phyloP scores from a whole-genome alignment of 2,888 invertebrate genomes.

The Mactromeris polynyma region DNA sequence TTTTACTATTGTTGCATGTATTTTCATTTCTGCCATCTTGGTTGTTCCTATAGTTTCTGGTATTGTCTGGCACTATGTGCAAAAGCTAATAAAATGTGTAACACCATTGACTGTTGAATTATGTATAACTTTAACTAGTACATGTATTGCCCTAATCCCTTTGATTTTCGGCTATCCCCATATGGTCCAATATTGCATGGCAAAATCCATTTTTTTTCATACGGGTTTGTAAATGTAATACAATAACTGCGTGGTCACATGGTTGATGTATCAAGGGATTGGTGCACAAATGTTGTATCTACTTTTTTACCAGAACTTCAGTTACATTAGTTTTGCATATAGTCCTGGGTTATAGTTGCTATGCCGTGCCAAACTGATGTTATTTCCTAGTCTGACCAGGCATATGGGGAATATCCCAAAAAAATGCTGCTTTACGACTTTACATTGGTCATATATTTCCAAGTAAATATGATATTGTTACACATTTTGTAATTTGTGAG shows the following conservation, averaged over 20 bases:
- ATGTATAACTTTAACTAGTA: too few species aligned
- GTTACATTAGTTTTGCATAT: too few species aligned
- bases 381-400: neutral
- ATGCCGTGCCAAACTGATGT: neutral
- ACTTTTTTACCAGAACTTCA: too few species aligned
- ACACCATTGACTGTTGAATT: too few species aligned
- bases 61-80: too few species aligned
- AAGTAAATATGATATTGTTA: neutral
- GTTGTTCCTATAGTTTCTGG: too few species aligned
- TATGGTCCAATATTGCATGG: neutral
- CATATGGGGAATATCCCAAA: neutral
- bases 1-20: too few species aligned
- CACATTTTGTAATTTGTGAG: neutral
- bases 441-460: conserved; percentile 9
- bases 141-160: neutral
- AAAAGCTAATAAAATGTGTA: too few species aligned
- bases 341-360: neutral
- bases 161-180: neutral
- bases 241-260: neutral
- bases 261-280: neutral
- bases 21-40: too few species aligned
- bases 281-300: neutral
- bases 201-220: neutral
- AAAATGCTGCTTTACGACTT: neutral
- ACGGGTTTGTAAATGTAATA: neutral